These are phyloP conservation scores for Crypturellus undulatus DNA, from an alignment of 2,113 vertebrate species.

Conservation along the genomic window DNA sequence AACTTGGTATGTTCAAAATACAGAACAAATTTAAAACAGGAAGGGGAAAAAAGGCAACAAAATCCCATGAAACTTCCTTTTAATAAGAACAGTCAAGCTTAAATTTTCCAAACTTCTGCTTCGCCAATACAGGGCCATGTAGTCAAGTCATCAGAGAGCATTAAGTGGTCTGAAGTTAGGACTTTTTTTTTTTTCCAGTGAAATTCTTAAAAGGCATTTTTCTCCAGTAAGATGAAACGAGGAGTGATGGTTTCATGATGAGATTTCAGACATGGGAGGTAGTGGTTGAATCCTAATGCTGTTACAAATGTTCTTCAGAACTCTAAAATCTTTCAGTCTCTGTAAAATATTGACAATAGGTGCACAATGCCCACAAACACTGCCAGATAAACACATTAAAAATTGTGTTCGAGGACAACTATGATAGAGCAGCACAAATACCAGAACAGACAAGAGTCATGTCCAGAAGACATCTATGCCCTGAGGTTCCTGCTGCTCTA, in stretches of 20 bases:
- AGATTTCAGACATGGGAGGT: background rate
- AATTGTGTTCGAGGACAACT: background rate
- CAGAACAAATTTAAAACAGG: background rate
- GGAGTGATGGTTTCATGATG: fast-evolving
- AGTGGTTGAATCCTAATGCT: fast-evolving
- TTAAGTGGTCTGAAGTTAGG: background rate
- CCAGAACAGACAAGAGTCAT: background rate
- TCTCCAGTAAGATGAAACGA: background rate
- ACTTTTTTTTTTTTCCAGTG: background rate
- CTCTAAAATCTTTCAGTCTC: background rate
- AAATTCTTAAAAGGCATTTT: background rate
- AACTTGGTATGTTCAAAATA: background rate
- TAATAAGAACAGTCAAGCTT: background rate
- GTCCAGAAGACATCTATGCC: background rate
- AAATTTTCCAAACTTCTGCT: background rate
- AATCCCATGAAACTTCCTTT: background rate
- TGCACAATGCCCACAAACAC: background rate
- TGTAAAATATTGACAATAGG: background rate
- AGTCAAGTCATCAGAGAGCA: background rate
- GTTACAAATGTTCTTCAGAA: background rate
- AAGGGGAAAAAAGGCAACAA: background rate
- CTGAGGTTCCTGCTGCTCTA: background rate
- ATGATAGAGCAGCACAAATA: background rate
- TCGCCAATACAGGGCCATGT: background rate
- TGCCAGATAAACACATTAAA: background rate